Conservation (phyloP, 2,113 vertebrate genomes). For the Henicopernis longicauda region DNA sequence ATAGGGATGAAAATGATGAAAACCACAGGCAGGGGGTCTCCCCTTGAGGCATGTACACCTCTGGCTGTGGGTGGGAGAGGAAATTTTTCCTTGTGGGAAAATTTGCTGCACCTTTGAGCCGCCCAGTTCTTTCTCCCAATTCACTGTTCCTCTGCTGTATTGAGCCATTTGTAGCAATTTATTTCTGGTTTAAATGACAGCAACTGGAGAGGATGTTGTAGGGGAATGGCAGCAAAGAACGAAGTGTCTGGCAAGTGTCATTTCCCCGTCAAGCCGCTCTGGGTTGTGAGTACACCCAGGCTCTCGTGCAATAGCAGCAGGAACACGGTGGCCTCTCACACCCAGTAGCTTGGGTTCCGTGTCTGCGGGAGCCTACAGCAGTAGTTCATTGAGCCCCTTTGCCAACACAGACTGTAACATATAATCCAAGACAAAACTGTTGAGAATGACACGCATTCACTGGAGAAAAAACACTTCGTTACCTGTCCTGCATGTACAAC, state of each 20-base stretch:
- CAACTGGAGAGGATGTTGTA: neutral
- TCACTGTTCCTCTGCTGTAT: neutral
- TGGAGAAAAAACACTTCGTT: neutral
- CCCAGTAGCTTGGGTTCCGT: neutral
- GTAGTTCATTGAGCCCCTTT: neutral
- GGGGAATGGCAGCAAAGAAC: neutral
- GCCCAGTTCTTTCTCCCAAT: neutral
- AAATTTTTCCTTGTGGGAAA: neutral
- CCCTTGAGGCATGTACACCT: neutral
- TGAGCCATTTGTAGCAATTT: neutral
- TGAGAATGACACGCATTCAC: neutral
- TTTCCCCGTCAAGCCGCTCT: rapidly evolving
- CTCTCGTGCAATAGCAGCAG: neutral
- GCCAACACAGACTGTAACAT: neutral
- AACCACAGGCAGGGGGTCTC: neutral
- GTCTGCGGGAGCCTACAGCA: neutral
- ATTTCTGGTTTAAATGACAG: neutral
- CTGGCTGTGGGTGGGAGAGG: neutral
- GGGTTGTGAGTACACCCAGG: neutral
- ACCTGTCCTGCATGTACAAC: neutral
- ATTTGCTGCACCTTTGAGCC: neutral
- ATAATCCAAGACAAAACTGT: neutral
- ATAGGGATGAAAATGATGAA: neutral
- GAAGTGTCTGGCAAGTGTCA: neutral
- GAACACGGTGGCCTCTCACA: neutral